Conservation (phyloP, 35 echinoderm and acorn worm genomes). For the Chiridota heheva region DNA sequence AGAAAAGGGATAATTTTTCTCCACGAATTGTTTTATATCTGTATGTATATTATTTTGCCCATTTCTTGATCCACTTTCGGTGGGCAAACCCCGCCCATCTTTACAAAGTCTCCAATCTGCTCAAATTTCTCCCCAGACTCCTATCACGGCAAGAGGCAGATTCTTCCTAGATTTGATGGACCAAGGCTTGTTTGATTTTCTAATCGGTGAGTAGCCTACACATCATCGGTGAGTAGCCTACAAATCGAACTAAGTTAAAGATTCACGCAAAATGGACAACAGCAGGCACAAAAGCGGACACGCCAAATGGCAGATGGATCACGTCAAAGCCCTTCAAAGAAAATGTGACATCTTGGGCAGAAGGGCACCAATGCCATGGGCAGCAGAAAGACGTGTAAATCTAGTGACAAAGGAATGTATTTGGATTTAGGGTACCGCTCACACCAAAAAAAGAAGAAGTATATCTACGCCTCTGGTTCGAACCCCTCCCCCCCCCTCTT, state of each 20-base stretch:
- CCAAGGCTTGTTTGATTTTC: conserved; percentile 71
- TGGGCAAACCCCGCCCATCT: background rate
- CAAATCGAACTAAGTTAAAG: background rate
- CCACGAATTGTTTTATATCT: too few relatives aligned
- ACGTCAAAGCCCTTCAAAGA: background rate
- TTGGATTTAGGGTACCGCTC: too few relatives aligned
- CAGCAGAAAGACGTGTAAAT: background rate
- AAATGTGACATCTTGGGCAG: background rate
- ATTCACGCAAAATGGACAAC: background rate
- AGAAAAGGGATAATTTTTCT: too few relatives aligned
- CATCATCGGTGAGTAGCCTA: background rate
- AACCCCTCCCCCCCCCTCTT: too few relatives aligned
- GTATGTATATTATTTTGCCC: background rate
- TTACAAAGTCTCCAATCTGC: background rate
- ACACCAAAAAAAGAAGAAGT: too few relatives aligned
- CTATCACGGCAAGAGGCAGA: conserved; percentile 37
- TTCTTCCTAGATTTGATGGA: conserved; percentile 81
- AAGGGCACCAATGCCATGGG: background rate
- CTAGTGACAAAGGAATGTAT: too few relatives aligned
- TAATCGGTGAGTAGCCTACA: conserved; percentile 60
- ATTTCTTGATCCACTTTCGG: background rate
- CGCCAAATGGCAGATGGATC: background rate
- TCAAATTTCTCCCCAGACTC: conserved; percentile 21
- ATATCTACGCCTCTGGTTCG: too few relatives aligned
- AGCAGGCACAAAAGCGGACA: background rate